Base-by-base conservation (phyloP, 1,140 invertebrate species). In the Amphibalanus amphitrite region DNA sequence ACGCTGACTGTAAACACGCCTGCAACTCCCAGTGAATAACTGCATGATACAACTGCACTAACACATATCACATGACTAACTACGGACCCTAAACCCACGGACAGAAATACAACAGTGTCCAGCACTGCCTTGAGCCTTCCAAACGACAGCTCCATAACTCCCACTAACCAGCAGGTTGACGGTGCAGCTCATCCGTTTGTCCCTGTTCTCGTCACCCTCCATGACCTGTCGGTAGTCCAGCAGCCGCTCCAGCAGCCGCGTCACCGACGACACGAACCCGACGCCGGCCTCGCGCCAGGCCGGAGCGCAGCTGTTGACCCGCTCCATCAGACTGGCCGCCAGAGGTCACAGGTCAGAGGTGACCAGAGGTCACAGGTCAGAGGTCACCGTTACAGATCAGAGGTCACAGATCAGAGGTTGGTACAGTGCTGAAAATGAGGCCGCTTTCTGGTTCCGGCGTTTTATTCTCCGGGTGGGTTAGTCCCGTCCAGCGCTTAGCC, bases 171-270 rank as follows among this genome's bases (percentile, higher is more conserved):
- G 82, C 72, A 98, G 82, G 82, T 97, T 97, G 67, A 97, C 94
- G 1, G 94, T 98, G 79, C 95, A 97, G 4, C 92, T 93, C 94
- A 98, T 97, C 65, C 93, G 84, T 79, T 95, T 95, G 77, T 95
- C 92, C 29, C 91, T 83, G 79, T 95, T 94, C 77, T 95, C 92
- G 78, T 93, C 91, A 0, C 91, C 91, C 77, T 94, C 90, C 80
- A 94, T 91, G 6, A 95, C 91, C 77, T 89, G 92, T 70, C 92
- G 86, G 80, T 97, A 97, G 82, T 97, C 94, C 23, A 97, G 81
- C 40, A 97, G 82, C 70, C 92, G 82, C 81, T 96, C 93, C 71
- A 97, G 79, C 29, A 97, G 83, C 40, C 90, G 83, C 0, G 93
- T 95, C 4, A 97, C 90, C 0, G 93, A 96, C 69, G 87, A 88